phyloP scores from a whole-genome alignment of 2,113 vertebrate species.

The Progne subis region DNA sequence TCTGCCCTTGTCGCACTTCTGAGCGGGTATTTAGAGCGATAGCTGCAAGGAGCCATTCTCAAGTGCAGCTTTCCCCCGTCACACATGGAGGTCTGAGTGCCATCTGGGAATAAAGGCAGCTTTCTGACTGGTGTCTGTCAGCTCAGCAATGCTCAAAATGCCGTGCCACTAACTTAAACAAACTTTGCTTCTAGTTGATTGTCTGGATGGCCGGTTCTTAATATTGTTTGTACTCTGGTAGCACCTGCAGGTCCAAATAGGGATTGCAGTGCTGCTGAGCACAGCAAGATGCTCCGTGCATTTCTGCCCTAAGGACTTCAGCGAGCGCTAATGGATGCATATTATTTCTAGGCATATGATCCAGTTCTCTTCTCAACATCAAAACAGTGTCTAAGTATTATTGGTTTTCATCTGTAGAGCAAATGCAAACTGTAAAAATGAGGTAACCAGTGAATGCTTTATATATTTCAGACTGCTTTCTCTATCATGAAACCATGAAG shows the following conservation, averaged over 20 bases:
- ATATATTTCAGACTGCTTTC: background rate
- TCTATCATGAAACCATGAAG: background rate
- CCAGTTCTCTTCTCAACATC: background rate
- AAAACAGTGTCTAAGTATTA: background rate
- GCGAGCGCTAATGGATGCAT: background rate
- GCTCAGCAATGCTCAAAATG: background rate
- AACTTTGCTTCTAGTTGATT: background rate
- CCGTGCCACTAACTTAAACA: background rate
- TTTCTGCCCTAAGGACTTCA: background rate
- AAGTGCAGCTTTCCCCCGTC: background rate
- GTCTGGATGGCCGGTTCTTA: background rate
- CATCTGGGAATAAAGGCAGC: background rate
- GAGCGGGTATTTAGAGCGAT: background rate
- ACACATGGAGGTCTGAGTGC: background rate
- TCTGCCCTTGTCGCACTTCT: background rate
- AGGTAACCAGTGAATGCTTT: background rate
- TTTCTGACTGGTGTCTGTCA: background rate
- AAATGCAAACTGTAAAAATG: background rate
- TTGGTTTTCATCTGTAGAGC: background rate
- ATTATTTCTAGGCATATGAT: background rate
- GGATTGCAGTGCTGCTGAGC: background rate
- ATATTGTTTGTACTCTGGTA: constrained; percentile 11
- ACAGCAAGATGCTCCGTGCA: background rate
- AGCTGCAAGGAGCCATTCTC: background rate
- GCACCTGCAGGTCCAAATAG: background rate